phyloP scores from a whole-genome alignment of 2,113 vertebrate species.

The Boulengeromyrus knoepffleri region DNA sequence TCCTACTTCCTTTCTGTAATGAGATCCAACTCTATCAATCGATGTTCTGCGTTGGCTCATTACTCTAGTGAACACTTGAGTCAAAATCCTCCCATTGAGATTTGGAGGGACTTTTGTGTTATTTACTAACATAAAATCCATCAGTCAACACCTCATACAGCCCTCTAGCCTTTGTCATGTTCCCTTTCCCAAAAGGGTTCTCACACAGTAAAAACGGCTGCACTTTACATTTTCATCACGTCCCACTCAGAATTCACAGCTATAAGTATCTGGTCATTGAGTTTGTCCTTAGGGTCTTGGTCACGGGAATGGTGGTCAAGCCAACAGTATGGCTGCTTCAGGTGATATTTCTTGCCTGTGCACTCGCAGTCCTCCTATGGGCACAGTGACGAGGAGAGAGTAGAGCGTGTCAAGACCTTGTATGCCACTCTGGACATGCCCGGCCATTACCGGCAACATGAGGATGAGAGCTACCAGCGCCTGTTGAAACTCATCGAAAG shows the following conservation, averaged over 20 bases:
- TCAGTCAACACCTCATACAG: background rate
- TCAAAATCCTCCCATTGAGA: background rate
- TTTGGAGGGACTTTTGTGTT: background rate
- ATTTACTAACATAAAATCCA: background rate
- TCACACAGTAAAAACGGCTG: background rate
- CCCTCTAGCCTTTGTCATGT: background rate
- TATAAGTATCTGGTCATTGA: background rate
- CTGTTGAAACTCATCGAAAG: conserved; percentile 67
- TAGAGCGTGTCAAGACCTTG: conserved; percentile 74
- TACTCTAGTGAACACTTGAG: background rate
- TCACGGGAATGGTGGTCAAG: background rate
- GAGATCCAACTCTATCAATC: background rate
- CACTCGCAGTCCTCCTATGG: conserved; percentile 68
- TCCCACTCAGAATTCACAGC: background rate
- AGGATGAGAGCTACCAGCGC: conserved; percentile 74
- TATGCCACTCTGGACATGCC: conserved; percentile 69
- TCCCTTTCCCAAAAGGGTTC: background rate
- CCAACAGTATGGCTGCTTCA: background rate
- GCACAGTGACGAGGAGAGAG: conserved; percentile 65
- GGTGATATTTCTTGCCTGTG: background rate
- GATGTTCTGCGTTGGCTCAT: background rate
- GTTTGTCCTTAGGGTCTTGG: background rate
- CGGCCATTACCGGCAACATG: conserved; percentile 58
- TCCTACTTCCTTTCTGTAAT: background rate
- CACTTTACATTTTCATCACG: background rate